These are phyloP conservation scores for Lepidostoma basale DNA, from an alignment of 1,140 invertebrate genomes.

Conservation along the genomic window DNA sequence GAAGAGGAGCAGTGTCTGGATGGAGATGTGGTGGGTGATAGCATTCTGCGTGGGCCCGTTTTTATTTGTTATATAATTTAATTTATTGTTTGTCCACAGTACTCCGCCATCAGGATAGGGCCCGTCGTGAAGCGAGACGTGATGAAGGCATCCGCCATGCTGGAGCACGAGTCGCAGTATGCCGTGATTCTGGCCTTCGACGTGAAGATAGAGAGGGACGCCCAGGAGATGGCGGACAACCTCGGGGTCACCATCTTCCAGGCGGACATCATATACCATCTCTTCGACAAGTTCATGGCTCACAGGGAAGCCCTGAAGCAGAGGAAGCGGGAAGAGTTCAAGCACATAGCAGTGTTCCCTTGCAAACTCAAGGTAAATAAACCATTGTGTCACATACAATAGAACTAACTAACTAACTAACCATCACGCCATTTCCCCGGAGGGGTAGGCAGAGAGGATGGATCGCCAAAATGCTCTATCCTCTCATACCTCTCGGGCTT, in stretches of 20 bases:
- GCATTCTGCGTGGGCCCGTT: too few species aligned
- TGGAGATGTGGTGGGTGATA: too few species aligned
- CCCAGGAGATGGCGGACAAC: constrained; percentile 94
- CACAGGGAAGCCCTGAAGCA: constrained; percentile 94
- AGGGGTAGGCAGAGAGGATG: too few species aligned
- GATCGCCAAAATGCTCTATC: too few species aligned
- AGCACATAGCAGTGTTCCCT: constrained; percentile 96
- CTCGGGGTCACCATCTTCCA: constrained; percentile 97
- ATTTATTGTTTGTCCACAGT: constrained; percentile 74
- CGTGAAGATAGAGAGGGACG: constrained; percentile 97
- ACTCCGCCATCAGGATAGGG: constrained; percentile 97
- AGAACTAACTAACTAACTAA: too few species aligned
- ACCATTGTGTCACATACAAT: too few species aligned
- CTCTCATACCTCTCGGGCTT: too few species aligned
- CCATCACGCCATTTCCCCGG: too few species aligned
- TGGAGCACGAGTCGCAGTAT: constrained; percentile 97
- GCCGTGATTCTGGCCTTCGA: constrained; percentile 99
- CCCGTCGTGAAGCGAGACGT: constrained; percentile 99
- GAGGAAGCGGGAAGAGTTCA: constrained; percentile 93
- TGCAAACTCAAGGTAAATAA: constrained; percentile 87
- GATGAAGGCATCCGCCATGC: constrained; percentile 98
- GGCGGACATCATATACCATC: constrained; percentile 99
- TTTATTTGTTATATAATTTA: constrained; percentile 15
- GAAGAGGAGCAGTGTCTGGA: too few species aligned
- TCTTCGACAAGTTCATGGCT: constrained; percentile 96